A percentile compares a stretch with the other conserved stretches of the same genome.
phyloP scores from a whole-genome alignment of 2,888 invertebrate species.

The Trachelus stipa region DNA sequence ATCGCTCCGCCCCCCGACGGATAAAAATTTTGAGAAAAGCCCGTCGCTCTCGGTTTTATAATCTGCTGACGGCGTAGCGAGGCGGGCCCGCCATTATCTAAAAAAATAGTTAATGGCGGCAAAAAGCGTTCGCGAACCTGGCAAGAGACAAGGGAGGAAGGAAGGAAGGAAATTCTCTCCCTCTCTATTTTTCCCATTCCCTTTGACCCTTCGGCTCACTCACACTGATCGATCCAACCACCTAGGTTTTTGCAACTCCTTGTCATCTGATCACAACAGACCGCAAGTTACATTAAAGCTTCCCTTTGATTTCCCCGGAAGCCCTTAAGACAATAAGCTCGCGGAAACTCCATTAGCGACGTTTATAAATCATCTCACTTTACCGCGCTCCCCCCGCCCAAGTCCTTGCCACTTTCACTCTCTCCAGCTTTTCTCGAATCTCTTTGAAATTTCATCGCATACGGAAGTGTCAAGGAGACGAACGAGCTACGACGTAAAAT shows the following conservation, averaged over 20 bases:
- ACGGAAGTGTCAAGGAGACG: not conserved
- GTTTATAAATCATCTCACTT: slow-evolving; percentile 22
- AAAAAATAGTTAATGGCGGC: slow-evolving; percentile 21
- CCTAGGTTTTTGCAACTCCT: slow-evolving; percentile 18
- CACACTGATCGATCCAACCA: slow-evolving; percentile 18
- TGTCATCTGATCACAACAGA: slow-evolving; percentile 23
- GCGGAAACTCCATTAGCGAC: slow-evolving; percentile 22
- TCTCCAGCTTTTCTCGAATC: not conserved
- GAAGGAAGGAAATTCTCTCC: slow-evolving; percentile 1
- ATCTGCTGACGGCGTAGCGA: slow-evolving; percentile 7
- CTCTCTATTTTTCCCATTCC: slow-evolving; percentile 7
- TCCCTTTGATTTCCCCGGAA: slow-evolving; percentile 5
- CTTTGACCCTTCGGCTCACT: slow-evolving; percentile 1
- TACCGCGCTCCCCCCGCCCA: not conserved
- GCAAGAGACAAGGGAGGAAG: not conserved
- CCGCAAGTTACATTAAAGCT: slow-evolving; percentile 13
- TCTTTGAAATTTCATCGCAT: not conserved
- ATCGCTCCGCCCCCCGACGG: not conserved
- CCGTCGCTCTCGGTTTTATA: slow-evolving; percentile 3
- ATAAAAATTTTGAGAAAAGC: slow-evolving; percentile 2
- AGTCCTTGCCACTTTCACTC: not conserved
- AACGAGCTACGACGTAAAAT: not conserved
- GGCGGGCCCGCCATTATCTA: slow-evolving; percentile 2
- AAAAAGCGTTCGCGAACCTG: slow-evolving; percentile 19
- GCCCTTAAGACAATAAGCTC: slow-evolving; percentile 3